These are phyloP conservation scores for Geothlypis trichas DNA, from an alignment of 2,113 vertebrate species.

Conservation along the genomic window DNA sequence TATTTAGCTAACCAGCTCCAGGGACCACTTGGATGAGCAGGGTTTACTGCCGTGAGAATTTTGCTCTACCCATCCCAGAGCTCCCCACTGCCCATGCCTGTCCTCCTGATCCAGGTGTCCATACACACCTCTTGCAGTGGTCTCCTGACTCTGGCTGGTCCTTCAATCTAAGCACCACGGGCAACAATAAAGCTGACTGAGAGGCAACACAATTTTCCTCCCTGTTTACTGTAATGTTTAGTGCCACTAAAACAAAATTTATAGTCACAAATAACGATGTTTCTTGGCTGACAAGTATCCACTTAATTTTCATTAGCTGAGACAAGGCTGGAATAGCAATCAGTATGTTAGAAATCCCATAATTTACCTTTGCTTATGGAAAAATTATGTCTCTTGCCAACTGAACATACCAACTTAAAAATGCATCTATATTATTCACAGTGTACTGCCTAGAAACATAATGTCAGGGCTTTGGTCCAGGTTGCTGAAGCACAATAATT, in stretches of 20 bases:
- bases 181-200: not conserved
- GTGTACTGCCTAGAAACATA: slow-evolving; percentile 42
- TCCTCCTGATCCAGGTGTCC: not conserved
- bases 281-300: slow-evolving; percentile 44
- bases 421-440: slow-evolving; percentile 32
- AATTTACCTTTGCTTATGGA: slow-evolving; percentile 52
- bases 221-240: not conserved
- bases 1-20: not conserved
- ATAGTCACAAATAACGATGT: slow-evolving; percentile 25
- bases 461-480: slow-evolving; percentile 64
- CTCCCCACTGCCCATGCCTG: not conserved
- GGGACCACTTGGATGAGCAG: not conserved
- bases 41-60: not conserved
- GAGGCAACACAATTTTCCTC: not conserved
- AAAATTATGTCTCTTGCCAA: slow-evolving; percentile 55
- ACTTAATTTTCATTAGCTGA: slow-evolving; percentile 53
- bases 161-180: not conserved
- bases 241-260: slow-evolving; percentile 28
- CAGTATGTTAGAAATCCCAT: slow-evolving; percentile 35
- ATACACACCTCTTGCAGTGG: not conserved
- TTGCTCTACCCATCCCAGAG: not conserved
- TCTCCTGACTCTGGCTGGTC: not conserved
- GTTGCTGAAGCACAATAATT: slow-evolving; percentile 67
- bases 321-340: slow-evolving; percentile 34
- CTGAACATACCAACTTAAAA: slow-evolving; percentile 63